These are phyloP conservation scores for Todiramphus saurophagus DNA, from an alignment of 2,113 vertebrate species.

Conservation along the genomic window DNA sequence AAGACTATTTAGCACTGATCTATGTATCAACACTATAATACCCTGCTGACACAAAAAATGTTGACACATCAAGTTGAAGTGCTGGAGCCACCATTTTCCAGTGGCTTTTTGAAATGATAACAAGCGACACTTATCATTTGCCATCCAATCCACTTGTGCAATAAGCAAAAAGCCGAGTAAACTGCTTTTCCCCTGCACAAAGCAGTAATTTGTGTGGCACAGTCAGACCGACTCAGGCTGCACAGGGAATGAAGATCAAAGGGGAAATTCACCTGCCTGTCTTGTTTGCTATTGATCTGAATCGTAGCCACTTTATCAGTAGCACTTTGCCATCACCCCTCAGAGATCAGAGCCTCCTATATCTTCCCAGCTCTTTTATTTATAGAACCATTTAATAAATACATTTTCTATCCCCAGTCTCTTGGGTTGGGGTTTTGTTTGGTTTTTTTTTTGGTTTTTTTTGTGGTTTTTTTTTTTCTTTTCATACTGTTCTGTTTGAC, in stretches of 20 bases:
- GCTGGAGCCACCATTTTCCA: neutral
- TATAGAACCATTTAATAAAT: constrained; percentile 70
- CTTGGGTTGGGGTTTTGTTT: neutral
- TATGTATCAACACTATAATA: neutral
- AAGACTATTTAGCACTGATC: constrained; percentile 14
- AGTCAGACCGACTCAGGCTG: neutral
- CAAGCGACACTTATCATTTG: neutral
- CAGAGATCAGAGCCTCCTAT: constrained; percentile 55
- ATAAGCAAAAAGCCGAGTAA: constrained; percentile 45
- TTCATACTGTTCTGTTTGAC: constrained; percentile 41
- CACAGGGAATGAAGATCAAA: neutral
- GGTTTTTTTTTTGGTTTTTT: neutral
- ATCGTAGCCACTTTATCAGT: constrained; percentile 59
- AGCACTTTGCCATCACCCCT: constrained; percentile 64
- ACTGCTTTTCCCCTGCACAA: constrained; percentile 4
- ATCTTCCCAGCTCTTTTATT: constrained; percentile 56
- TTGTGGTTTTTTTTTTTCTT: neutral
- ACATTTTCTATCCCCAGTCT: constrained; percentile 22
- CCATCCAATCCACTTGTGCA: neutral
- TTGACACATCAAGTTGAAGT: constrained; percentile 15
- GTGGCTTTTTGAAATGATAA: constrained; percentile 21
- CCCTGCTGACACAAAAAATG: constrained; percentile 1
- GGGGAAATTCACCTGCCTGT: constrained; percentile 63
- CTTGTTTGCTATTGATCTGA: constrained; percentile 66
- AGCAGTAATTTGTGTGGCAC: constrained; percentile 51